These are phyloP conservation scores for Limnodromus scolopaceus DNA, from an alignment of 2,797 vertebrate species.

Conservation along the genomic window DNA sequence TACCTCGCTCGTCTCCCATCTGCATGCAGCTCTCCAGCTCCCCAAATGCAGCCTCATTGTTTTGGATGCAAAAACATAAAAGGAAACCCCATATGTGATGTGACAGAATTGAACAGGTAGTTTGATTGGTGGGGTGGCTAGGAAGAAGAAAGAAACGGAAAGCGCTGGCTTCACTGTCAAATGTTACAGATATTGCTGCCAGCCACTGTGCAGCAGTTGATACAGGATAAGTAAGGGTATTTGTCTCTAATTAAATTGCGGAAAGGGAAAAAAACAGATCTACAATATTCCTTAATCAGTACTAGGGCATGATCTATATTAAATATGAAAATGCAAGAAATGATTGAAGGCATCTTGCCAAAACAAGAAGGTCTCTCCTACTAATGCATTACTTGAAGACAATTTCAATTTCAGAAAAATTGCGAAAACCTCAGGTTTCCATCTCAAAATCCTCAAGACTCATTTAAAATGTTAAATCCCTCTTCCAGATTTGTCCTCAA, in stretches of 20 bases:
- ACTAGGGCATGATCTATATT: background rate
- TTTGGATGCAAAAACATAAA: background rate
- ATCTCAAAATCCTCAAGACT: background rate
- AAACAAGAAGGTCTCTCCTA: background rate
- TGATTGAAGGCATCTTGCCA: background rate
- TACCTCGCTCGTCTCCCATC: background rate
- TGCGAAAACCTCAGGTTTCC: background rate
- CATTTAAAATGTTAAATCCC: background rate
- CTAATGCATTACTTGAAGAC: background rate
- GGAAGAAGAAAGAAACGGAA: background rate
- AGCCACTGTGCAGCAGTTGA: background rate
- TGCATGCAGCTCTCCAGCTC: background rate
- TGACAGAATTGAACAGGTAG: background rate
- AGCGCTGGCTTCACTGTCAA: background rate
- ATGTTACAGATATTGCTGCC: background rate
- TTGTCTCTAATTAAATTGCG: background rate
- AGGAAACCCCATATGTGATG: background rate
- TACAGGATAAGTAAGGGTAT: background rate
- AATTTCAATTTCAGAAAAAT: background rate
- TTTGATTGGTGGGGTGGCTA: background rate
- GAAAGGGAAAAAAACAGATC: background rate
- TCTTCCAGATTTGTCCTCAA: background rate
- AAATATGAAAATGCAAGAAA: constrained; percentile 2
- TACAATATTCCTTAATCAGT: background rate
- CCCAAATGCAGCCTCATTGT: background rate